phyloP scores from a whole-genome alignment of 2,113 vertebrate species.

The Callipepla squamata region DNA sequence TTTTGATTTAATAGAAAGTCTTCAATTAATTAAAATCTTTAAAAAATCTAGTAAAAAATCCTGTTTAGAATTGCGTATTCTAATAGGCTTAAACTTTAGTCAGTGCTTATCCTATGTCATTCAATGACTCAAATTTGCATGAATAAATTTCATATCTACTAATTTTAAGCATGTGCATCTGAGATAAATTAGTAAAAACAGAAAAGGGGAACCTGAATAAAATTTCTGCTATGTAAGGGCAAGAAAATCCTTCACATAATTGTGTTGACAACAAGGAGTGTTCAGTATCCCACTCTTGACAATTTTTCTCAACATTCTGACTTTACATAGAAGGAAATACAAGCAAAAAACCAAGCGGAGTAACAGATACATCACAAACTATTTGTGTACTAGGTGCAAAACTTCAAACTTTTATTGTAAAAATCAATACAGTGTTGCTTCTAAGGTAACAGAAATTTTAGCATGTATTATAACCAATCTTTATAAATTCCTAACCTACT shows the following conservation, averaged over 20 bases:
- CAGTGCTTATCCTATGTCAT: background rate
- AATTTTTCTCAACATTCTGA: background rate
- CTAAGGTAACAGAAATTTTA: background rate
- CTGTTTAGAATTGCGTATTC: background rate
- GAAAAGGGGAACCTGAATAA: background rate
- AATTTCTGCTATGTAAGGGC: background rate
- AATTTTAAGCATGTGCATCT: background rate
- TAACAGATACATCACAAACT: background rate
- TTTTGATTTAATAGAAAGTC: background rate
- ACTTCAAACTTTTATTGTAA: background rate
- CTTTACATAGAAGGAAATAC: background rate
- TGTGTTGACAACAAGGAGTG: background rate
- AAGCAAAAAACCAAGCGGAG: fast-evolving
- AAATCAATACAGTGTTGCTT: background rate
- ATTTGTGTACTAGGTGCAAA: background rate
- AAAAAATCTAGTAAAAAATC: background rate
- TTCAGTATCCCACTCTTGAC: background rate
- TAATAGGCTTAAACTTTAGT: background rate
- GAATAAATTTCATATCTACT: background rate
- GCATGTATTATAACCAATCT: background rate
- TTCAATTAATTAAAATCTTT: background rate
- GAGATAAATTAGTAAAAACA: background rate
- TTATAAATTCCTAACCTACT: background rate
- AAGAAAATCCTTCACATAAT: background rate
- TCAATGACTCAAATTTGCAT: background rate